Evolutionary conservation across 2,888 invertebrate species (phyloP).

Genomic region (Melieria picta): DNA sequence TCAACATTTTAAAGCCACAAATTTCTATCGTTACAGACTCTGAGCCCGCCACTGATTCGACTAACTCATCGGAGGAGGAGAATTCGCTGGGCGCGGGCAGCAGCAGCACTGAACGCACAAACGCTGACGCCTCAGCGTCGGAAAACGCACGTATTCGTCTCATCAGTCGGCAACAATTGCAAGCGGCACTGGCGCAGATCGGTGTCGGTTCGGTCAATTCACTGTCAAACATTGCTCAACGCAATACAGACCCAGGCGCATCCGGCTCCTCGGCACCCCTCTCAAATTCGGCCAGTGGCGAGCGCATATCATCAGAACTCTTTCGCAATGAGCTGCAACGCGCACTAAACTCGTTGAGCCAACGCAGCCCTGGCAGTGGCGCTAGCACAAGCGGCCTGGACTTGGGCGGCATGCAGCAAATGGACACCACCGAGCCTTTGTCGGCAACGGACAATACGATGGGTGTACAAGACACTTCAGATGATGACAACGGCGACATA

Average conservation of each 20-base stretch:
- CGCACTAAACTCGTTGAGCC: constrained; percentile 67
- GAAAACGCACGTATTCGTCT: constrained; percentile 61
- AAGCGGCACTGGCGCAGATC: constrained; percentile 60
- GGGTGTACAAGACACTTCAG: constrained; percentile 24
- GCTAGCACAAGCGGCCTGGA: constrained; percentile 20
- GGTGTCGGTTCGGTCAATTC: constrained; percentile 62
- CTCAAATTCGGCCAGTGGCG: constrained; percentile 42
- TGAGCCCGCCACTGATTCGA: constrained; percentile 62
- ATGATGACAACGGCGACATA: constrained; percentile 50
- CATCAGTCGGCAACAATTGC: constrained; percentile 63
- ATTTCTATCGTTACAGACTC: constrained; percentile 47
- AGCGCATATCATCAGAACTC: constrained; percentile 78
- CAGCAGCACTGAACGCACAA: constrained; percentile 52
- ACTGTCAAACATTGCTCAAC: constrained; percentile 63
- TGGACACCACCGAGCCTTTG: constrained; percentile 43
- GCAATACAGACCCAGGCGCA: constrained; percentile 52
- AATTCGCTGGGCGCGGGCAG: constrained; percentile 58
- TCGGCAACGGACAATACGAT: constrained; percentile 16
- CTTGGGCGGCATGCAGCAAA: constrained; percentile 39
- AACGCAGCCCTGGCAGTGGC: constrained; percentile 29
- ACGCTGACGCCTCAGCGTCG: constrained; percentile 45
- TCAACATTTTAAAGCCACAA: neutral
- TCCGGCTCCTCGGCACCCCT: constrained; percentile 36
- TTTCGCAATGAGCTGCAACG: constrained; percentile 82
- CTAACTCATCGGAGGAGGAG: constrained; percentile 65